Percentiles rank a stretch among this genome's conserved stretches.
Evolutionary conservation across 1,140 invertebrate genomes (phyloP).

Genomic region (Philotrypesis tridentata): DNA sequence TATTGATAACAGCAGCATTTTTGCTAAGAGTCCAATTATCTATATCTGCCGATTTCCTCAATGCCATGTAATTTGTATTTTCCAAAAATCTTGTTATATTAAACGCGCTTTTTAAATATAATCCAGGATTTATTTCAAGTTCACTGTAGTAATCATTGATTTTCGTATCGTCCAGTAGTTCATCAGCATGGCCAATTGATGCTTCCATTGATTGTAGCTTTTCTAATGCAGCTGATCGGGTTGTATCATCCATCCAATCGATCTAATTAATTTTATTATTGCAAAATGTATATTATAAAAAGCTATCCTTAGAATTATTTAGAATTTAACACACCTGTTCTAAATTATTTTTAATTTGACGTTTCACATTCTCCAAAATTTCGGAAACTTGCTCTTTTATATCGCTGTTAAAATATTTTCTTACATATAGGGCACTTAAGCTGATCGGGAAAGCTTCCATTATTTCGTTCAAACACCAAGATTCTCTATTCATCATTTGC

Average conservation of each 20-base stretch:
- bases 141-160: constrained; percentile 74
- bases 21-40: constrained; percentile 80
- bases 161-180: constrained; percentile 74
- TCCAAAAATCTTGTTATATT: constrained; percentile 78
- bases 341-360: not conserved
- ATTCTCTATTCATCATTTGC: not conserved
- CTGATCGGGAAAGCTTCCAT: constrained; percentile 14
- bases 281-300: not conserved
- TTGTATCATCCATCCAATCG: constrained; percentile 83
- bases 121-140: constrained; percentile 75
- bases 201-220: constrained; percentile 76
- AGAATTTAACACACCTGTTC: not conserved
- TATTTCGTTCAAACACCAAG: constrained; percentile 27
- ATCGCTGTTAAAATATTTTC: constrained; percentile 13
- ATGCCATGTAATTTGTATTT: constrained; percentile 76
- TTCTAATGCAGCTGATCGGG: constrained; percentile 74
- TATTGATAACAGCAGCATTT: constrained; percentile 79
- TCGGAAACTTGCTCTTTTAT: not conserved
- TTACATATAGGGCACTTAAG: constrained; percentile 18
- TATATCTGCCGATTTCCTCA: constrained; percentile 79
- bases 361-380: not conserved
- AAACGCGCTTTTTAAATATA: constrained; percentile 77
- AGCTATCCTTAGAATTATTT: not conserved
- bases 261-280: constrained; percentile 57
- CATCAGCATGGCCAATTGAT: constrained; percentile 77